Base-by-base conservation (phyloP, 2,888 invertebrate species). In the Drosophila fulvimacula region DNA sequence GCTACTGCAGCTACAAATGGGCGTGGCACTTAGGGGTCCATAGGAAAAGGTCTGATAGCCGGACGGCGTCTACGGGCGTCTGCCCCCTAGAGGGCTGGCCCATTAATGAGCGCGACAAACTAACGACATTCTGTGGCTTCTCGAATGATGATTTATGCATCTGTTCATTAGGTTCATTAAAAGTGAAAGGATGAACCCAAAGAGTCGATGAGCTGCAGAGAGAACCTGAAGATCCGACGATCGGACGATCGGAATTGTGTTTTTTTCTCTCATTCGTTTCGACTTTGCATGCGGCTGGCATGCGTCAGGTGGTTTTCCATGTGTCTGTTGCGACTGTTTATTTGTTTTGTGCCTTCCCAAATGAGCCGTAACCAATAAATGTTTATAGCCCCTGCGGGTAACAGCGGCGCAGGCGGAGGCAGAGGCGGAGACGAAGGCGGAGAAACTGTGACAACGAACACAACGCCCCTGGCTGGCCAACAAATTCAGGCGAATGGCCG, bases 311-410 rank as follows among this genome's bases (percentile, higher is more conserved):
- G 66, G 46, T 66, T 82, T 65, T 55, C 21, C 41, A 52, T 60
- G 34, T 42, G 53, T 61, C 46, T 55, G 41, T 57, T 56, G 32
- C 36, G 42, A 55, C 69, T 67, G 61, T 61, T 68, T 61, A 51
- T 67, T 72, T 83, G 73, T 82, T 85, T 80, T 81, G 67, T 69
- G 59, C 55, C 68, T 73, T 52, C 65, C 69, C 68, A 73, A 85
- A 88, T 82, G 83, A 83, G 88, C 79, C 85, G 85, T 85, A 82
- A 88, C 85, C 78, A 82, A 85, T 89, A 84, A 89, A 84, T 88
- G 79, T 89, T 85, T 87, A 85, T 67, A 77, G 79, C 82, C 48
- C 72, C 67, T 63, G 65, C 61, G 60, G 69, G 63, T 49, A 64
- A 19, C 10, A 30, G 48, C 11, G 49, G 30, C 27, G 39, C 46